These are phyloP conservation scores for Herpetotheres cachinnans DNA, from an alignment of 2,113 vertebrate species.

Conservation along the genomic window DNA sequence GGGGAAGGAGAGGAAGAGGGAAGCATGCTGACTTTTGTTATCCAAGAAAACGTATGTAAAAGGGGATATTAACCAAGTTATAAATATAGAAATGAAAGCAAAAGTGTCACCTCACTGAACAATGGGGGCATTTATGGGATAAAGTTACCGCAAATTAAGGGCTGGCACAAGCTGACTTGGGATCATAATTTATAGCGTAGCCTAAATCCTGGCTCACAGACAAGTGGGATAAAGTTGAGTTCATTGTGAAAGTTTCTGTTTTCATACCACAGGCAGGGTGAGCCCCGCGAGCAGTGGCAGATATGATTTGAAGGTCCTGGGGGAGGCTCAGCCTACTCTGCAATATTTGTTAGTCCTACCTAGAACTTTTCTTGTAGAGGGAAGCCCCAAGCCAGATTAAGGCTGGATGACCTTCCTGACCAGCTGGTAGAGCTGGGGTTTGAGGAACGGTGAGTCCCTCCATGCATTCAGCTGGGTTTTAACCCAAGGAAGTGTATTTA, in stretches of 20 bases:
- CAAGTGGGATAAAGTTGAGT: slow-evolving; percentile 75
- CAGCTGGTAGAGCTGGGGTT: background rate
- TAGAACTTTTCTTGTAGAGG: background rate
- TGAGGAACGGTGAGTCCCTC: background rate
- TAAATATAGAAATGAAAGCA: slow-evolving; percentile 44
- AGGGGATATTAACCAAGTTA: slow-evolving; percentile 6
- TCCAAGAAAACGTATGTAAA: slow-evolving; percentile 1
- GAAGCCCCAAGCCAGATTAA: background rate
- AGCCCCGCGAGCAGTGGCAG: background rate
- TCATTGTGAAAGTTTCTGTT: slow-evolving; percentile 49
- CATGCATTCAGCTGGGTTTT: background rate
- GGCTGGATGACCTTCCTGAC: background rate
- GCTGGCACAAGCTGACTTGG: slow-evolving; percentile 30
- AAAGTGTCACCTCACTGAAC: slow-evolving; percentile 44
- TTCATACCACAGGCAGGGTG: slow-evolving; percentile 4
- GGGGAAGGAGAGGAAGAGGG: background rate
- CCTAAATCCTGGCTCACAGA: slow-evolving; percentile 47
- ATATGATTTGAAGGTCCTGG: background rate
- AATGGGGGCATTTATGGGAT: slow-evolving; percentile 60
- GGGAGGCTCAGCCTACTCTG: background rate
- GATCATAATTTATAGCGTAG: background rate
- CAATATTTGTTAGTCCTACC: background rate
- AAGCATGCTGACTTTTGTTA: background rate
- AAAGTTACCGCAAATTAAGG: slow-evolving; percentile 44
- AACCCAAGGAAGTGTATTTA: background rate